Evolutionary conservation across 2,888 invertebrate species (phyloP), one percentile per base, ranked within the genome.

Genomic region (Ceramica pisi): DNA sequence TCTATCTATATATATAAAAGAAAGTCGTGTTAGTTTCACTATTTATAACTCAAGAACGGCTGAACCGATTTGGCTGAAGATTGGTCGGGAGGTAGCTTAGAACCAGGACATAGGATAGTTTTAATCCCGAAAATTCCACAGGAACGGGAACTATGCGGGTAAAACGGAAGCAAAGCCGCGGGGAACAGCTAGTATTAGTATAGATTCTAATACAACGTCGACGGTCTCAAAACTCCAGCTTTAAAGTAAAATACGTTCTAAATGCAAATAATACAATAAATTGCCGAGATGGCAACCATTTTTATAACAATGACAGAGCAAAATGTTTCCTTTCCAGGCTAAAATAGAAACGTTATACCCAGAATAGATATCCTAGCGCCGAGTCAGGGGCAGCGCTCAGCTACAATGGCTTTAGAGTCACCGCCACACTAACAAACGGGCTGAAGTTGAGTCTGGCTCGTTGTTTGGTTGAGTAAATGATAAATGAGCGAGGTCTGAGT

Each of bases 401-500:
- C 55, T 57, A 80, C 69, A 69, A 80, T 80, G 35, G 80, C 38
- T 65, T 71, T 60, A 57, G 67, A 67, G 72, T 68, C 62, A 62
- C 23, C 63, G 67, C 61, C 41, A 44, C 41, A 44, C 63, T 59
- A 71, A 75, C 78, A 77, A 78, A 80, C 75, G 65, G 67, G 70
- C 61, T 60, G 66, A 55, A 81, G 78, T 78, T 64, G 63, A 74
- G 78, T 78, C 79, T 75, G 31, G 66, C 64, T 67, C 57, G 57
- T 51, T 68, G 77, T 75, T 51, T 59, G 70, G 62, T 69, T 67
- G 56, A 68, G 67, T 80, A 57, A 80, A 80, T 80, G 81, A 80
- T 82, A 79, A 79, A 81, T 81, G 79, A 75, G 64, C 59, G 66
- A 51, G 57, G 48, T 66, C 66, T 67, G 68, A 71, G 67, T 67